phyloP scores from a whole-genome alignment of 2,797 vertebrate species.

The Liasis olivaceus region DNA sequence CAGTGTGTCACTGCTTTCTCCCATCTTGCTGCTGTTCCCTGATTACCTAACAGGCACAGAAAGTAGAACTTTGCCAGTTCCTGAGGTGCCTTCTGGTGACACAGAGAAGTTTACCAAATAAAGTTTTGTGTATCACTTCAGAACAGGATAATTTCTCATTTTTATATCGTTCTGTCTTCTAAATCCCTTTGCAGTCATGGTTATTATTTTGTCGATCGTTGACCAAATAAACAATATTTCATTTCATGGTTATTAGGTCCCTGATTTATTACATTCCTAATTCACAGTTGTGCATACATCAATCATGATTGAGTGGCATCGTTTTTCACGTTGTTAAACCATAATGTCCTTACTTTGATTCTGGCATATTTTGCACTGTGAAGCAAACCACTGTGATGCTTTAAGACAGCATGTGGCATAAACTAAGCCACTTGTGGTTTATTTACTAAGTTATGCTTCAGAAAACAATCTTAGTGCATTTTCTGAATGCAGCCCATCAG shows the following conservation, averaged over 20 bases:
- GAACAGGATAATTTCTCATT: background rate
- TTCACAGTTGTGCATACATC: background rate
- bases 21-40: background rate
- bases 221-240: background rate
- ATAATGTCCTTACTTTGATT: background rate
- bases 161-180: background rate
- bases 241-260: background rate
- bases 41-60: background rate
- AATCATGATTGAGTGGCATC: background rate
- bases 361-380: background rate
- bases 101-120: background rate
- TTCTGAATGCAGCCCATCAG: background rate
- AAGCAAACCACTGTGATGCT: background rate
- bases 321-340: background rate
- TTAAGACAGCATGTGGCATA: background rate
- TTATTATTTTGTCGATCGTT: background rate
- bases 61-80: background rate
- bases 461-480: background rate
- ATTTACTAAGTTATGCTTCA: background rate
- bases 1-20: background rate
- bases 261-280: background rate
- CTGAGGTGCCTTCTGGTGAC: background rate
- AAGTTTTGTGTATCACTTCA: background rate
- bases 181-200: background rate
- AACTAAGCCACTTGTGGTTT: background rate